Conservation (phyloP, 2,113 vertebrate species). For the Paramormyrops kingsleyae region DNA sequence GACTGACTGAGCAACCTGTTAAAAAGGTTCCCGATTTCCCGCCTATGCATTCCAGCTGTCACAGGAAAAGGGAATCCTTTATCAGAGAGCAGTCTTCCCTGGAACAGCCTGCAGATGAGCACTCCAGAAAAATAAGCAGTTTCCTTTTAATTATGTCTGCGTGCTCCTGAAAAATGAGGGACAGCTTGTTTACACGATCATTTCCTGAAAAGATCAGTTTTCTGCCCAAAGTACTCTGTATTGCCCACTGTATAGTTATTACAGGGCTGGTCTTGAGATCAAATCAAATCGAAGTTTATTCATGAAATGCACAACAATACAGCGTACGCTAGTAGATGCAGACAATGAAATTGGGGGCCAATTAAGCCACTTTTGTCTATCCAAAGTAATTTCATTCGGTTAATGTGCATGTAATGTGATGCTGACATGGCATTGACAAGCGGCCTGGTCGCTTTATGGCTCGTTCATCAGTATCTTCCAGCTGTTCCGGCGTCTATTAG, state of each 20-base stretch:
- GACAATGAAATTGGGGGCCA: not conserved
- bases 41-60: not conserved
- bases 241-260: not conserved
- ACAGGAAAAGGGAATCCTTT: not conserved
- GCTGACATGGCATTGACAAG: too few species aligned
- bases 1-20: not conserved
- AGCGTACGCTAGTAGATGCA: not conserved
- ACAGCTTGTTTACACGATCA: not conserved
- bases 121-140: not conserved
- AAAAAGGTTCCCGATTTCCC: not conserved
- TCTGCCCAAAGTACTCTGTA: not conserved
- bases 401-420: not conserved
- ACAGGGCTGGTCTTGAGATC: not conserved
- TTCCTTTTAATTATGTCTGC: not conserved
- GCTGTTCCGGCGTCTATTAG: not conserved
- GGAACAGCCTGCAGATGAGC: not conserved
- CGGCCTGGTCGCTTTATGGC: too few species aligned
- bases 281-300: not conserved
- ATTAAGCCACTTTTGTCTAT: not conserved
- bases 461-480: not conserved
- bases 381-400: not conserved
- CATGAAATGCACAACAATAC: not conserved
- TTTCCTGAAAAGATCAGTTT: not conserved
- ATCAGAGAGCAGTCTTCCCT: not conserved
- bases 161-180: not conserved